A percentile compares a stretch with the other conserved stretches of the same genome.
These are phyloP conservation scores for Xiphophorus couchianus DNA, from an alignment of 2,113 vertebrate genomes.

Conservation along the genomic window DNA sequence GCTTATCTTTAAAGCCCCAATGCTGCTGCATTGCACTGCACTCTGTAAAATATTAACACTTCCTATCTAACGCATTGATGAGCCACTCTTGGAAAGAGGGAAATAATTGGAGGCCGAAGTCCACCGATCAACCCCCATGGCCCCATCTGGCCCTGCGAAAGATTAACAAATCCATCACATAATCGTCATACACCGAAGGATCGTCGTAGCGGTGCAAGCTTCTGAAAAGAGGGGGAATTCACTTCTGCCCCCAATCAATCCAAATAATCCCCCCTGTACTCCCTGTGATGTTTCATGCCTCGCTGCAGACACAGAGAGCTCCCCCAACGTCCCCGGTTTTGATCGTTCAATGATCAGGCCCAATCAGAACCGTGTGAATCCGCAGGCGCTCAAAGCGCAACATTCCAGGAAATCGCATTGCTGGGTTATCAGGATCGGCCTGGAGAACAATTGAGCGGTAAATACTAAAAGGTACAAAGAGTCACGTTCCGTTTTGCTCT, in stretches of 20 bases:
- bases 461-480: not conserved
- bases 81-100: conserved; percentile 60
- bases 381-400: not conserved
- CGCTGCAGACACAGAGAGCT: not conserved
- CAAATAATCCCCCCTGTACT: not conserved
- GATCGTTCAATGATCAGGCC: not conserved
- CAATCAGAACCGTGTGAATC: not conserved
- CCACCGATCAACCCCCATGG: not conserved
- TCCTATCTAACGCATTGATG: conserved; percentile 60
- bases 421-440: not conserved
- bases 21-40: conserved; percentile 62
- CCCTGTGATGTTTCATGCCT: not conserved
- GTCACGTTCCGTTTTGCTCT: not conserved
- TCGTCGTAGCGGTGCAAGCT: not conserved
- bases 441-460: not conserved
- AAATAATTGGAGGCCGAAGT: conserved; percentile 50
- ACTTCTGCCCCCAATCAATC: not conserved
- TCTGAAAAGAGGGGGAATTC: not conserved
- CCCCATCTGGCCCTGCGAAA: conserved; percentile 1
- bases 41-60: conserved; percentile 70
- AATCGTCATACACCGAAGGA: not conserved
- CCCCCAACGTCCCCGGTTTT: too few relatives aligned
- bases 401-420: conserved; percentile 14
- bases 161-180: conserved; percentile 12
- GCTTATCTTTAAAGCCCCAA: conserved; percentile 65